These are phyloP conservation scores for Anguilla pacifica DNA, from an alignment of 2,797 vertebrate species.

Conservation along the genomic window DNA sequence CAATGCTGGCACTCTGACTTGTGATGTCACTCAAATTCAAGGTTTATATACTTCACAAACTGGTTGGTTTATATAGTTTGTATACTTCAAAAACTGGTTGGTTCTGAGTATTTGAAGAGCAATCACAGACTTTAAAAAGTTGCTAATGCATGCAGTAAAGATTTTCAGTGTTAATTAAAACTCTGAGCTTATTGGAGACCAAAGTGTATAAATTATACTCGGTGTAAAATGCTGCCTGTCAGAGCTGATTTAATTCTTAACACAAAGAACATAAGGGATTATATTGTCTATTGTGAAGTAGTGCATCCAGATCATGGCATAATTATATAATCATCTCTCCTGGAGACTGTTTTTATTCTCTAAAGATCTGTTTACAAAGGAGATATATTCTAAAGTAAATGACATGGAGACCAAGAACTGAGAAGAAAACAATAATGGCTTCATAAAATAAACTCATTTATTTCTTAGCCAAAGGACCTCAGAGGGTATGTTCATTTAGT, in stretches of 20 bases:
- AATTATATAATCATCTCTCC: no score
- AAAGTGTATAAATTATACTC: neutral
- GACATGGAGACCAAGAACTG: no score
- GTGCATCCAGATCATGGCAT: neutral
- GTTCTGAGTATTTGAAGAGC: neutral
- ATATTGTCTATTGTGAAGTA: neutral
- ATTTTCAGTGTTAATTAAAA: neutral
- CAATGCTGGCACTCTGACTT: neutral
- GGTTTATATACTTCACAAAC: neutral
- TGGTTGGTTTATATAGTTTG: no score
- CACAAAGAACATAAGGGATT: neutral
- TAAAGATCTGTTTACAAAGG: no score
- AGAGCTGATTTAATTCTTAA: neutral
- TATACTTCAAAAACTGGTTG: neutral
- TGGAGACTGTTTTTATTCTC: no score
- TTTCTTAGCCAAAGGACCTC: neutral
- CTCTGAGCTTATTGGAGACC: neutral
- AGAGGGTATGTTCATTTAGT: neutral
- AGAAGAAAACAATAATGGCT: neutral
- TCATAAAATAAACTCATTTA: neutral
- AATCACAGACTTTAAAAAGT: neutral
- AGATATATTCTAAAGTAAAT: no score
- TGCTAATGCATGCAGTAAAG: neutral
- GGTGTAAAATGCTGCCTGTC: neutral
- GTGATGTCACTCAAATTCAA: neutral